phyloP scores from a whole-genome alignment of 2,888 invertebrate genomes.

The Drosophila subquinaria region DNA sequence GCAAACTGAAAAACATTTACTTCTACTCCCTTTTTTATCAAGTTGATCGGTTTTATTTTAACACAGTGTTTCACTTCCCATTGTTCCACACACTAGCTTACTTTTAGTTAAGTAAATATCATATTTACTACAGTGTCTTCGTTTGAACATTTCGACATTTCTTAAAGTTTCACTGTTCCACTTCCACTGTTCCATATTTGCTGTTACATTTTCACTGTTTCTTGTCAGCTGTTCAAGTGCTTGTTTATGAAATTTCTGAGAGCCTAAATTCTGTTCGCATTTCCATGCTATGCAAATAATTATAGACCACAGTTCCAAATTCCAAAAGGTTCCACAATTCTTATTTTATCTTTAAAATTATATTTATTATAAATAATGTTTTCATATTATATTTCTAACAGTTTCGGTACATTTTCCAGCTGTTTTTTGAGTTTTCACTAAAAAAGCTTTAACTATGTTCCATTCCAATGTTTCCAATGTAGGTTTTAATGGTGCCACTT shows the following conservation, averaged over 20 bases:
- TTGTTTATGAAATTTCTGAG: too few relatives aligned
- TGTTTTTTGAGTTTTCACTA: not conserved
- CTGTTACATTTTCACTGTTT: not conserved
- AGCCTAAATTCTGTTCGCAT: not conserved
- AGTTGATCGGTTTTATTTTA: not conserved
- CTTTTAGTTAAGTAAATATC: not conserved
- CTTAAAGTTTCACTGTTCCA: not conserved
- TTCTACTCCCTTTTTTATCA: not conserved
- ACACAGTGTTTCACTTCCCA: not conserved
- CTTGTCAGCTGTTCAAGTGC: not conserved
- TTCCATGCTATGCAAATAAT: not conserved
- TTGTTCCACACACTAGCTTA: not conserved
- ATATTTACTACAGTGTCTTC: not conserved
- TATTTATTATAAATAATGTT: not conserved
- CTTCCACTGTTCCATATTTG: not conserved
- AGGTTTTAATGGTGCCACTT: not conserved
- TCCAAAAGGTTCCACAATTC: not conserved
- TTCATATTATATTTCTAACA: not conserved
- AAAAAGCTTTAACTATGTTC: not conserved
- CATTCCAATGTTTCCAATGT: conserved; percentile 8
- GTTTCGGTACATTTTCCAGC: not conserved
- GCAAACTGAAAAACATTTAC: not conserved
- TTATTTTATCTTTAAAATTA: not conserved
- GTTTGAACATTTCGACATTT: not conserved
- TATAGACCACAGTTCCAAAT: not conserved